Evolutionary conservation across 23 tunicate genomes (phyloP).

Genomic region (Clavelina lepadiformis): DNA sequence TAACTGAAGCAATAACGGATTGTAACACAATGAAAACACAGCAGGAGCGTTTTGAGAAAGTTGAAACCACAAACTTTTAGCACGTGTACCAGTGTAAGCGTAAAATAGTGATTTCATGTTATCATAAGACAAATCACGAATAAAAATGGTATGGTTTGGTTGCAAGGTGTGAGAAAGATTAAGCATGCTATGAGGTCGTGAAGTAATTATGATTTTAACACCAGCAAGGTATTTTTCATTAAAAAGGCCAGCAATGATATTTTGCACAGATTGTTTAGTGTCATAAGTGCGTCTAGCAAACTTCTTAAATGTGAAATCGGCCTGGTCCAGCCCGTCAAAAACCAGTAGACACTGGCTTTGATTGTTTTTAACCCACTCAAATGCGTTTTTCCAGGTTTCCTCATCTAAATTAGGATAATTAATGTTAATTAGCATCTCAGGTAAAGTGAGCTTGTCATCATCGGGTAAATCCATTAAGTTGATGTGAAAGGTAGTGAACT

Average conservation of each 20-base stretch:
- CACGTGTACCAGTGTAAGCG: slow-evolving; percentile 5
- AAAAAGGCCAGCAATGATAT: slow-evolving; percentile 4
- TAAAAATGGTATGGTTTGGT: slow-evolving; percentile 5
- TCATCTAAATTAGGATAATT: background rate
- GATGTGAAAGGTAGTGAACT: slow-evolving; percentile 1
- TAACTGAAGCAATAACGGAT: slow-evolving; percentile 19
- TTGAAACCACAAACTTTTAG: background rate
- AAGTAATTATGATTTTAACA: slow-evolving; percentile 4
- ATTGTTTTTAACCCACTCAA: slow-evolving; percentile 6
- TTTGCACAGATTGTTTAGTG: background rate
- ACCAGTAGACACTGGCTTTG: slow-evolving; percentile 14
- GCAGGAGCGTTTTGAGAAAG: slow-evolving; percentile 4
- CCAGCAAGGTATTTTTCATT: slow-evolving; percentile 9
- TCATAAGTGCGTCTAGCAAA: slow-evolving; percentile 2
- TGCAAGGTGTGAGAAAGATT: background rate
- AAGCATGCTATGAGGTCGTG: slow-evolving; percentile 22
- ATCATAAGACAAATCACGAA: slow-evolving; percentile 9
- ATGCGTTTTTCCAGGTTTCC: slow-evolving; percentile 1
- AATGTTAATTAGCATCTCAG: slow-evolving; percentile 8
- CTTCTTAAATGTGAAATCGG: background rate
- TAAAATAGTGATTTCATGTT: slow-evolving; percentile 7
- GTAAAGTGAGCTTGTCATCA: slow-evolving; percentile 3
- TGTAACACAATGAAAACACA: slow-evolving; percentile 11
- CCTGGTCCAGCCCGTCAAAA: slow-evolving; percentile 25
- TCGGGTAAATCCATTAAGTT: slow-evolving; percentile 1